Conservation (phyloP, 2,888 invertebrate genomes). For the Mythimna vitellina region DNA sequence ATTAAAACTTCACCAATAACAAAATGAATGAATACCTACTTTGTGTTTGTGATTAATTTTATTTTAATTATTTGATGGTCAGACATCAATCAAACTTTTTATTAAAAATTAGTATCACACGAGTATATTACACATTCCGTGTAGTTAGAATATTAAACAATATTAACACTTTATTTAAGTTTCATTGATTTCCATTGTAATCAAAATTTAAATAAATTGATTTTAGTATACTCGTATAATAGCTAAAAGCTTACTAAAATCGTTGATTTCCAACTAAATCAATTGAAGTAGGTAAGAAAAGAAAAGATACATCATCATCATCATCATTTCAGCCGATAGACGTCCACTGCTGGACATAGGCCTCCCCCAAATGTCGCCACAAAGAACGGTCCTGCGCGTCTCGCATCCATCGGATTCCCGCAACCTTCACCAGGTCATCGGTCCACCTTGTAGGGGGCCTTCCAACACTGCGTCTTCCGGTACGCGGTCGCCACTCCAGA, state of each 20-base stretch:
- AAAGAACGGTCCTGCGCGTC: too few relatives aligned
- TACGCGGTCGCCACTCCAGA: too few relatives aligned
- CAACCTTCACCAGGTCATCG: too few relatives aligned
- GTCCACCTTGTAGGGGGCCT: too few relatives aligned
- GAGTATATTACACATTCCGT: neutral
- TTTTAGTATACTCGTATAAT: neutral
- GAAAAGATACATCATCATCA: too few relatives aligned
- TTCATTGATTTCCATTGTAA: conserved; percentile 5
- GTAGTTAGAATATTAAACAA: neutral
- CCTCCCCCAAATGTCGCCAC: too few relatives aligned
- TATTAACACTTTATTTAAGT: neutral
- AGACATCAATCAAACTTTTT: neutral
- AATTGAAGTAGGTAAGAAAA: too few relatives aligned
- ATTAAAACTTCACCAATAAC: neutral
- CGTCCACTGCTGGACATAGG: too few relatives aligned
- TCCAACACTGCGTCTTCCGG: too few relatives aligned
- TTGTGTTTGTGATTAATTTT: neutral
- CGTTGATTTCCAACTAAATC: neutral
- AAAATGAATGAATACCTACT: neutral
- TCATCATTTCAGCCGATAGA: too few relatives aligned
- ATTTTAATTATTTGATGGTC: neutral
- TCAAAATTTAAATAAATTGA: neutral
- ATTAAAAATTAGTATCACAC: neutral
- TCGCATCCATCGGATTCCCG: too few relatives aligned
- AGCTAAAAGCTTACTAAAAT: neutral